Evolutionary conservation across 2,888 invertebrate genomes (phyloP).

Genomic region (Troides helena): DNA sequence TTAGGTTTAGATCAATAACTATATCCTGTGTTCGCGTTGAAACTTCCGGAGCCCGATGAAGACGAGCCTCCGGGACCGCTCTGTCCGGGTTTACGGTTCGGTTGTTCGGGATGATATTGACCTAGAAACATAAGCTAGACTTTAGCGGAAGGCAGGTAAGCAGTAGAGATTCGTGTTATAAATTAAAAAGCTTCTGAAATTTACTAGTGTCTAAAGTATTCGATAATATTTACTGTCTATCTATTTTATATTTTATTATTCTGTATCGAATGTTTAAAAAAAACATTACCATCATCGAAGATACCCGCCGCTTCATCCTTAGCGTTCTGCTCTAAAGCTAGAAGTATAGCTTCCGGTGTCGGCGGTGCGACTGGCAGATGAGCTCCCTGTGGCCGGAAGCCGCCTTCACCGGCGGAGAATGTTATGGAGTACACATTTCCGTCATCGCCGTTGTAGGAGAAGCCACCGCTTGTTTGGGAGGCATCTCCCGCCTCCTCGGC

Average conservation of each 20-base stretch:
- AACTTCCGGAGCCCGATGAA: slow-evolving; percentile 25
- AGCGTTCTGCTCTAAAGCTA: slow-evolving; percentile 72
- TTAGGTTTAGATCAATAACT: slow-evolving; percentile 11
- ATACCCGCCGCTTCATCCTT: slow-evolving; percentile 78
- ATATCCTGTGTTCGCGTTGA: slow-evolving; percentile 25
- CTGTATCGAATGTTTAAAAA: too few species aligned
- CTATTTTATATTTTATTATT: too few species aligned
- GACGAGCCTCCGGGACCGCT: slow-evolving; percentile 22
- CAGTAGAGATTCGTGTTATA: too few species aligned
- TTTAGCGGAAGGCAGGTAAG: too few species aligned
- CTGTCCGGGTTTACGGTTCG: slow-evolving; percentile 35
- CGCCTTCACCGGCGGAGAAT: slow-evolving; percentile 80
- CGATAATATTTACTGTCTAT: too few species aligned
- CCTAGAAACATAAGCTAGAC: slow-evolving; percentile 38
- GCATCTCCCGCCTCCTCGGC: slow-evolving; percentile 61
- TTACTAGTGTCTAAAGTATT: too few species aligned
- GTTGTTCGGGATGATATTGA: slow-evolving; percentile 48
- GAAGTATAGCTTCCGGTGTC: slow-evolving; percentile 77
- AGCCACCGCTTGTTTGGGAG: slow-evolving; percentile 68
- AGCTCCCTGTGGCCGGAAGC: slow-evolving; percentile 76
- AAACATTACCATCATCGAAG: slow-evolving; percentile 70
- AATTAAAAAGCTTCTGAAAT: too few species aligned
- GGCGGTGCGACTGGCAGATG: slow-evolving; percentile 81
- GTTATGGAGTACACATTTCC: slow-evolving; percentile 75
- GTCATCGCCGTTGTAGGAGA: slow-evolving; percentile 80